These are phyloP conservation scores for Stichopus chloronotus DNA, from an alignment of 35 echinoderm and acorn worm genomes.

Conservation along the genomic window DNA sequence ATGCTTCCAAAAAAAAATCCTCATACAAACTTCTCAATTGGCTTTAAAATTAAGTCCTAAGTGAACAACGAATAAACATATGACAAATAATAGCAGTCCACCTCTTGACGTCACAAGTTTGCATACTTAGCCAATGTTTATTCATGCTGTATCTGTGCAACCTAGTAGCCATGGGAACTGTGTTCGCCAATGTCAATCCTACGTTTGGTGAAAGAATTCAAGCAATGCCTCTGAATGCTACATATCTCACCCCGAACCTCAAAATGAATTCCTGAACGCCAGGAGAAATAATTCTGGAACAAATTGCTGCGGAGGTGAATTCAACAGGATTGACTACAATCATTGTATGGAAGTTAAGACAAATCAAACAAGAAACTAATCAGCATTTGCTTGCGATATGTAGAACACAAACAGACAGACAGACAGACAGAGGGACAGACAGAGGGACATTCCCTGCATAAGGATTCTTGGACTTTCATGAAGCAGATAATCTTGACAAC, in stretches of 20 bases:
- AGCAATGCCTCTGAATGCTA: conserved; percentile 30
- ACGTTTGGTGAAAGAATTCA: conserved; percentile 24
- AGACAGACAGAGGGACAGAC: too few relatives aligned
- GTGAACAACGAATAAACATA: too few relatives aligned
- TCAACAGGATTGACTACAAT: conserved; percentile 36
- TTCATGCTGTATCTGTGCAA: too few relatives aligned
- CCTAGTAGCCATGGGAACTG: not conserved
- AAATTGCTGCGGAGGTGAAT: conserved; percentile 12
- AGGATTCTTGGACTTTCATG: not conserved
- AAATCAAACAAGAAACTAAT: conserved; percentile 41
- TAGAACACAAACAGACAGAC: not conserved
- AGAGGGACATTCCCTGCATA: conserved; percentile 8
- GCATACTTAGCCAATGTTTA: too few relatives aligned
- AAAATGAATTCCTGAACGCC: conserved; percentile 18
- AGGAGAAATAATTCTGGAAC: conserved; percentile 4
- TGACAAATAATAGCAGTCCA: too few relatives aligned
- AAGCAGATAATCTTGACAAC: conserved; percentile 32
- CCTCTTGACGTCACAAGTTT: too few relatives aligned
- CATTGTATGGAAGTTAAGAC: conserved; percentile 59
- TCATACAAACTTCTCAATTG: too few relatives aligned
- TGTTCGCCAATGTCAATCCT: not conserved
- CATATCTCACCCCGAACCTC: conserved; percentile 26
- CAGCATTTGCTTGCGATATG: conserved; percentile 27
- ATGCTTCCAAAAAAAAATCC: too few relatives aligned
- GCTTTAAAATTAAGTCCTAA: too few relatives aligned